Percentiles rank a stretch among this genome's conserved stretches.
Conservation (phyloP, 2,797 vertebrate species). For the Chlorospingus flavigularis region DNA sequence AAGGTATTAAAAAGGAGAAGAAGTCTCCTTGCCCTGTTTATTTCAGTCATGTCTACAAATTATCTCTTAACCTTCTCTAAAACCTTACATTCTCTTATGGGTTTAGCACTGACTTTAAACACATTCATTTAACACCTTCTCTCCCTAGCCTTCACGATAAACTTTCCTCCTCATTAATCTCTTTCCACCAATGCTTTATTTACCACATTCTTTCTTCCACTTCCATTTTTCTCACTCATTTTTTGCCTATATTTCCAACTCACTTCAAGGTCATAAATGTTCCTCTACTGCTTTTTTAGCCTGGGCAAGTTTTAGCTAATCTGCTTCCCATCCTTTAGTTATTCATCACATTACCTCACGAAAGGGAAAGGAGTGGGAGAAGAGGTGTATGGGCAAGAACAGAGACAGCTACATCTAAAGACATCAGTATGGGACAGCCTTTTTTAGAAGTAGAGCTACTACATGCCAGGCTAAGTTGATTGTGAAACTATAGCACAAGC, state of each 20-base stretch:
- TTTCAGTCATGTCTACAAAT: neutral
- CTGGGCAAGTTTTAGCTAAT: neutral
- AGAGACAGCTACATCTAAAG: neutral
- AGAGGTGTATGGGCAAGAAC: neutral
- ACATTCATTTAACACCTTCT: neutral
- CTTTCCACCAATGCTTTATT: neutral
- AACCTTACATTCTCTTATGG: neutral
- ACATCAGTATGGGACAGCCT: neutral
- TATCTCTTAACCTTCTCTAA: neutral
- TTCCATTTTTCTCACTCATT: neutral
- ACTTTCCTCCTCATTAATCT: neutral
- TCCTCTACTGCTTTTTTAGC: neutral
- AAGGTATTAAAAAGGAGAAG: too few relatives aligned
- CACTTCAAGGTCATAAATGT: neutral
- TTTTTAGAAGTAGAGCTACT: neutral
- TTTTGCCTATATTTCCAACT: neutral
- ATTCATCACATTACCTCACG: neutral
- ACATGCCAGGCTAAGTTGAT: neutral
- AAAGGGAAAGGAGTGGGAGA: neutral
- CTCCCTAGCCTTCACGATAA: neutral
- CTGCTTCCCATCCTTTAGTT: neutral
- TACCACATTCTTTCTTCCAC: neutral
- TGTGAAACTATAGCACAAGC: neutral
- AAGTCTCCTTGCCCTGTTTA: too few relatives aligned
- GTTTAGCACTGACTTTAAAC: neutral